A percentile compares a stretch with the other conserved stretches of the same genome.
phyloP scores from a whole-genome alignment of 2,113 vertebrate genomes.

The Pangasianodon hypophthalmus region DNA sequence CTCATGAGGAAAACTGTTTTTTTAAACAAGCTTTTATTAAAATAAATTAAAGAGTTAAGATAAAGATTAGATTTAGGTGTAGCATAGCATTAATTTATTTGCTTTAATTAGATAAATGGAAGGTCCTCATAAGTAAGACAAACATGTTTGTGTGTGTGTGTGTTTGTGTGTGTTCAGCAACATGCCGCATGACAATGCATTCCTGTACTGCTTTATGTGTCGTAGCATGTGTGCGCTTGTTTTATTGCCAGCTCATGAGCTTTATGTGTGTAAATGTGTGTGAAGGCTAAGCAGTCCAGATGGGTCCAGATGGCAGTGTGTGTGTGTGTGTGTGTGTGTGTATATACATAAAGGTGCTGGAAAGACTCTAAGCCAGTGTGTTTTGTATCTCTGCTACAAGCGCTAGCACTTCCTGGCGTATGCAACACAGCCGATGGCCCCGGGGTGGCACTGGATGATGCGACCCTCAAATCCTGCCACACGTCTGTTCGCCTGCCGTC shows the following conservation, averaged over 20 bases:
- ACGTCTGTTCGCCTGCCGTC: background rate
- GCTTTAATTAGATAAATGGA: background rate
- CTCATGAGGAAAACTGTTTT: background rate
- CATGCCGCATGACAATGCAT: slow-evolving; percentile 1
- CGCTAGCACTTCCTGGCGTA: background rate
- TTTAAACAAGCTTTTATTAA: background rate
- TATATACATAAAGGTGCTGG: slow-evolving; percentile 41
- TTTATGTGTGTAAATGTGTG: background rate
- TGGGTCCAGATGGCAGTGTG: slow-evolving; percentile 42
- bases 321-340: background rate
- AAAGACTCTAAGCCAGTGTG: slow-evolving; percentile 35
- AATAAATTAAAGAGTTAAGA: background rate
- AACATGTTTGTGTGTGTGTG: background rate
- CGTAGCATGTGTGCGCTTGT: background rate
- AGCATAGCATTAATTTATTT: background rate
- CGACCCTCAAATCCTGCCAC: background rate
- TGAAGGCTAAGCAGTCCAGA: slow-evolving; percentile 38
- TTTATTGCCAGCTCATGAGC: background rate
- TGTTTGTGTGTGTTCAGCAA: background rate
- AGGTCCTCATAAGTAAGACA: background rate
- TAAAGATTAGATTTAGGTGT: background rate
- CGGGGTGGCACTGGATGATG: background rate
- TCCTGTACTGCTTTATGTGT: background rate
- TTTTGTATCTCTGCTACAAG: slow-evolving; percentile 40
- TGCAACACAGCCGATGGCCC: background rate